Evolutionary conservation across 2,888 invertebrate genomes (phyloP).

Genomic region (Oscheius sp.): DNA sequence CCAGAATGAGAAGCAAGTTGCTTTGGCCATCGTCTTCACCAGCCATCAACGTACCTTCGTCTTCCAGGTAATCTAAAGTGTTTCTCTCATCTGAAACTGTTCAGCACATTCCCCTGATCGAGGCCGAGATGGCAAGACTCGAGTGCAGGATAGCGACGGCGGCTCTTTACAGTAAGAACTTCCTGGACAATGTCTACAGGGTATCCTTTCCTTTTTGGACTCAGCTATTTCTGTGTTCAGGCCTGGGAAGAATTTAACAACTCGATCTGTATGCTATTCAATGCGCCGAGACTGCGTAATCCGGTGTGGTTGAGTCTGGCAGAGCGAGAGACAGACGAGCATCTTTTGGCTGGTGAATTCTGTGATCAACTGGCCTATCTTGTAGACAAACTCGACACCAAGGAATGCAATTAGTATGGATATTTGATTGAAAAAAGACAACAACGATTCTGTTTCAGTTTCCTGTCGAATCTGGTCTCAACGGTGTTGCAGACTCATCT

Average conservation of each 20-base stretch:
- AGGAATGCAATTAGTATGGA: constrained; percentile 65
- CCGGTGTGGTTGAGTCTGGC: constrained; percentile 67
- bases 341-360: constrained; percentile 53
- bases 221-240: constrained; percentile 33
- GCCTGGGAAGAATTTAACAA: constrained; percentile 60
- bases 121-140: constrained; percentile 60
- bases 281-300: constrained; percentile 58
- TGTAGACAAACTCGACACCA: constrained; percentile 57
- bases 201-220: constrained; percentile 31
- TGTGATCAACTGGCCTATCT: constrained; percentile 60
- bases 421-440: not conserved
- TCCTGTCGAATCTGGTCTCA: constrained; percentile 66
- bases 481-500: constrained; percentile 70
- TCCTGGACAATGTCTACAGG: constrained; percentile 58
- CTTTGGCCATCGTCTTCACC: constrained; percentile 46
- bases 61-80: constrained; percentile 39
- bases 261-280: constrained; percentile 62
- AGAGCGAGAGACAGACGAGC: constrained; percentile 43
- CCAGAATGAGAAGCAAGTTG: constrained; percentile 39
- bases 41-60: constrained; percentile 39
- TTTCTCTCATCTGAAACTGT: not conserved
- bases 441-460: constrained; percentile 45
- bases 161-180: constrained; percentile 50
- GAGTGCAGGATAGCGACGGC: constrained; percentile 54
- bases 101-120: constrained; percentile 68